These are phyloP conservation scores for Lytechinus variegatus DNA, from an alignment of 35 echinoderm and acorn worm species.

Conservation along the genomic window DNA sequence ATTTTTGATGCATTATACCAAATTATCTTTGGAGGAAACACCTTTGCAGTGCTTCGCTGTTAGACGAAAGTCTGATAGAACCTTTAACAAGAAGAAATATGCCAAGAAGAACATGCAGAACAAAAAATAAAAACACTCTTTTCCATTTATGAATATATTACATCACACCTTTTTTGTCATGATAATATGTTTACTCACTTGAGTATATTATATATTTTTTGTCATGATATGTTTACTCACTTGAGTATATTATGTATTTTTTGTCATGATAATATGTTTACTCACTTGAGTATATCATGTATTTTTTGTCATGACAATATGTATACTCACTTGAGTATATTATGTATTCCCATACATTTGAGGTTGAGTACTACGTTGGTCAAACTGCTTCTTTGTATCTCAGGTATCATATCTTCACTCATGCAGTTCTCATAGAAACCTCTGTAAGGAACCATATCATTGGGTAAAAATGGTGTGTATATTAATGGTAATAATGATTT, in stretches of 20 bases:
- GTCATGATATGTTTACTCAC: constrained; percentile 60
- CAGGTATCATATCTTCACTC: constrained; percentile 91
- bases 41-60: too few relatives aligned
- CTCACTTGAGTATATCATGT: constrained; percentile 94
- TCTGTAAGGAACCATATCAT: constrained; percentile 40
- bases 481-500: too few relatives aligned
- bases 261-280: neutral
- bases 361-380: constrained; percentile 94
- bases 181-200: constrained; percentile 66
- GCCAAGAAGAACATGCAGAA: too few relatives aligned
- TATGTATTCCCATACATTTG: constrained; percentile 97
- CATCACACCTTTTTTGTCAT: too few relatives aligned
- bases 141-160: too few relatives aligned
- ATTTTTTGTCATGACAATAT: neutral
- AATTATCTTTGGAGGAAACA: too few relatives aligned
- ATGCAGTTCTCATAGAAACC: constrained; percentile 92
- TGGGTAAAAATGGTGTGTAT: too few relatives aligned
- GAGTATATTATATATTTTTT: constrained; percentile 79
- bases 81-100: too few relatives aligned
- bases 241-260: constrained; percentile 84
- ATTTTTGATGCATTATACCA: too few relatives aligned
- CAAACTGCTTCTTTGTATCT: constrained; percentile 91
- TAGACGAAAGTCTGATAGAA: too few relatives aligned
- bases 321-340: constrained; percentile 87
- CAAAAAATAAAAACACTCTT: too few relatives aligned